phyloP scores from a whole-genome alignment of 2,797 vertebrate genomes.

The Falco concolor region DNA sequence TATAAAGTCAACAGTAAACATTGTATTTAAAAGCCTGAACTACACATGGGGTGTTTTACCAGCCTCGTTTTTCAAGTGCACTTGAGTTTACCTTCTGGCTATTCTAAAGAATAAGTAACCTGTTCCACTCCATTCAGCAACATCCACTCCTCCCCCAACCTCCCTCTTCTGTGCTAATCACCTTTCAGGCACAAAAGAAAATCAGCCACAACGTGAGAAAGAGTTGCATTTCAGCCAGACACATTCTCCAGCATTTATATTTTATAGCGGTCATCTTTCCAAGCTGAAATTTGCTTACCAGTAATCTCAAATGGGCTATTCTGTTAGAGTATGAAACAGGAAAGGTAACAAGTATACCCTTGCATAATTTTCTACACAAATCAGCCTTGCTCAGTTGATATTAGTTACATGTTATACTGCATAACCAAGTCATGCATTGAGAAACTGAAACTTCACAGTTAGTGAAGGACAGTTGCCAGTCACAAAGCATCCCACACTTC shows the following conservation, averaged over 20 bases:
- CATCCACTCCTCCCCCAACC: neutral
- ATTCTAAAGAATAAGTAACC: conserved; percentile 13
- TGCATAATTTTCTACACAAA: neutral
- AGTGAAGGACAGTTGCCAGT: neutral
- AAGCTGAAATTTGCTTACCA: neutral
- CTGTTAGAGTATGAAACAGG: neutral
- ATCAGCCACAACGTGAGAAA: neutral
- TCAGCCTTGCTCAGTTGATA: neutral
- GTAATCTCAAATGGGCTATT: neutral
- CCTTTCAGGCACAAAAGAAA: neutral
- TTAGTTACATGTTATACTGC: neutral
- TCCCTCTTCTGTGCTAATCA: neutral
- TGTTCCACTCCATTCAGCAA: neutral
- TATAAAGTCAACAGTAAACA: conserved; percentile 7
- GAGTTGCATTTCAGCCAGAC: neutral
- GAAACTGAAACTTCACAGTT: neutral
- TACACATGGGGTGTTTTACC: neutral
- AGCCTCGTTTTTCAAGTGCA: neutral
- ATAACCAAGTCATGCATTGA: neutral
- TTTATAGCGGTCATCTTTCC: neutral
- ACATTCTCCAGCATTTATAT: neutral
- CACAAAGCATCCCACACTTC: neutral
- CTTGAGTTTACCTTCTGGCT: conserved; percentile 26
- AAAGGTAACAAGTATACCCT: neutral
- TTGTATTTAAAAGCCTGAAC: neutral